phyloP scores from a whole-genome alignment of 2,888 invertebrate species.

The Periphyllus acericola region DNA sequence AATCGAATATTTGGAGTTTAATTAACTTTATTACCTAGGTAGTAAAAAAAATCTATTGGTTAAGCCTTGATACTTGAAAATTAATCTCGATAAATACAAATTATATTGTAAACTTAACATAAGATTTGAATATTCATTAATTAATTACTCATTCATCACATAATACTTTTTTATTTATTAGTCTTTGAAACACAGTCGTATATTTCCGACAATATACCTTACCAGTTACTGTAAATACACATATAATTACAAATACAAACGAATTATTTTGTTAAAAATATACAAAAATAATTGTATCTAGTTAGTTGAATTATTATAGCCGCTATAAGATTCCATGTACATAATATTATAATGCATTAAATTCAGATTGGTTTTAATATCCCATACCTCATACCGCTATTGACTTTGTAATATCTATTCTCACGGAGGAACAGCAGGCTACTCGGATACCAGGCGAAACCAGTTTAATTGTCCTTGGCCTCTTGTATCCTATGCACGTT shows the following conservation, averaged over 20 bases:
- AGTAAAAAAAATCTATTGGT: no score
- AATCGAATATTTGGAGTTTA: no score
- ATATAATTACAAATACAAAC: not conserved
- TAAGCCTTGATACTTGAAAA: no score
- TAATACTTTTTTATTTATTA: no score
- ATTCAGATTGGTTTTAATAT: slow-evolving; percentile 57
- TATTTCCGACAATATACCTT: not conserved
- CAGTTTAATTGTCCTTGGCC: slow-evolving; percentile 62
- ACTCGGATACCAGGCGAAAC: slow-evolving; percentile 54
- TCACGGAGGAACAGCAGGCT: slow-evolving; percentile 39
- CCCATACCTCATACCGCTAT: slow-evolving; percentile 47
- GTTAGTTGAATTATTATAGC: slow-evolving; percentile 49
- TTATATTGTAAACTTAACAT: no score
- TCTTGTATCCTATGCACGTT: slow-evolving; percentile 31
- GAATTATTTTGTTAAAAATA: slow-evolving; percentile 39
- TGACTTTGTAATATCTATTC: slow-evolving; percentile 55
- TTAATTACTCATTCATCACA: no score
- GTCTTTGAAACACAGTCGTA: no score
- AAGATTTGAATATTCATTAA: no score
- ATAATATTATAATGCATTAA: slow-evolving; percentile 22
- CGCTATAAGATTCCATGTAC: slow-evolving; percentile 35
- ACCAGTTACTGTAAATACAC: not conserved
- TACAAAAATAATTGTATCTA: slow-evolving; percentile 51
- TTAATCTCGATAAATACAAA: no score
- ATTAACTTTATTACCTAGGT: no score